phyloP scores from a whole-genome alignment of 2,888 invertebrate species.

The Colletes collaris region DNA sequence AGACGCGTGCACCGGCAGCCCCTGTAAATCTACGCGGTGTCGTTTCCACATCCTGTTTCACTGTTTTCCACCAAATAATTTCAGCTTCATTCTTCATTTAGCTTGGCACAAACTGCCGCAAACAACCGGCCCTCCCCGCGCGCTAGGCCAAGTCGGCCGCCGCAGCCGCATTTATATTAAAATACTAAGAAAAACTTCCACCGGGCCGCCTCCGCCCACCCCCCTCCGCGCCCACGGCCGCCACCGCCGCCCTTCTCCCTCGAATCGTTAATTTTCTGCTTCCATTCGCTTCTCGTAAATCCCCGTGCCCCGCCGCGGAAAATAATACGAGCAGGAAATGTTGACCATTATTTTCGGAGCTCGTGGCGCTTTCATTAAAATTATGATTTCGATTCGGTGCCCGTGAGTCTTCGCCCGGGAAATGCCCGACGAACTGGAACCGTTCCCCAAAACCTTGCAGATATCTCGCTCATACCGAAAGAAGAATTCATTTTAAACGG shows the following conservation, averaged over 20 bases:
- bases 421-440: background rate
- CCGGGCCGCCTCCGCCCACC: conserved; percentile 44
- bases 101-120: conserved; percentile 83
- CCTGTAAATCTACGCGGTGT: conserved; percentile 81
- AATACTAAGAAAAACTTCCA: conserved; percentile 83
- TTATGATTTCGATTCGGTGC: conserved; percentile 68
- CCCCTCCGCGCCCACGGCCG: conserved; percentile 46
- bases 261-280: conserved; percentile 83
- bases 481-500: no score
- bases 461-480: background rate
- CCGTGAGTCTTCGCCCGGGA: conserved; percentile 18
- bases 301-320: conserved; percentile 74
- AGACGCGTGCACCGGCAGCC: conserved; percentile 64
- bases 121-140: conserved; percentile 78
- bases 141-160: conserved; percentile 71
- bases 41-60: conserved; percentile 83
- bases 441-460: background rate
- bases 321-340: conserved; percentile 83
- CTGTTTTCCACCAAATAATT: conserved; percentile 83
- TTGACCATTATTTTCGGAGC: conserved; percentile 82
- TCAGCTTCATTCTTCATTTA: conserved; percentile 83
- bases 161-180: conserved; percentile 82
- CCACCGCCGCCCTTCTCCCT: conserved; percentile 50
- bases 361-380: conserved; percentile 77
- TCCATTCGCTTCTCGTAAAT: conserved; percentile 83